These are phyloP conservation scores for Botrylloides violaceus DNA, from an alignment of 23 tunicate species.

Conservation along the genomic window DNA sequence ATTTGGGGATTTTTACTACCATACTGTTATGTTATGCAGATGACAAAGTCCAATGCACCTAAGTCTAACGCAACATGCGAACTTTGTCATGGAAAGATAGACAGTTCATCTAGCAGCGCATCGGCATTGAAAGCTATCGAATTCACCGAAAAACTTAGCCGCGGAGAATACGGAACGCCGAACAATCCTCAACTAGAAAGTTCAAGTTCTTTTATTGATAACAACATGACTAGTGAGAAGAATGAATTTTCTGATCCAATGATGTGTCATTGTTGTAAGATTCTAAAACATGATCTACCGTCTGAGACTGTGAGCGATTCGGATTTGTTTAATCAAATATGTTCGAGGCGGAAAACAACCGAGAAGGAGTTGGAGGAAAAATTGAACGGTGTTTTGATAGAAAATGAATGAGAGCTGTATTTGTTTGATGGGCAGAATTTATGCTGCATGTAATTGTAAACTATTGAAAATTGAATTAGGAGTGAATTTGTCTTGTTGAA, in stretches of 20 bases:
- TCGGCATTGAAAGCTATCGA: conserved; percentile 17
- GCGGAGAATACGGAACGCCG: background rate
- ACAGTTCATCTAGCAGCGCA: conserved; percentile 23
- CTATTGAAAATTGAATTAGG: too few relatives aligned
- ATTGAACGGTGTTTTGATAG: background rate
- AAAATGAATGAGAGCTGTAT: background rate
- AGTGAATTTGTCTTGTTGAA: too few relatives aligned
- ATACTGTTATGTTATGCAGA: too few relatives aligned
- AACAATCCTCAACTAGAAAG: background rate
- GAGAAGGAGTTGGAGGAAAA: background rate
- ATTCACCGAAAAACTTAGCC: conserved; percentile 8
- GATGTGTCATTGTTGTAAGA: conserved; percentile 13
- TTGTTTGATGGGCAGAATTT: too few relatives aligned
- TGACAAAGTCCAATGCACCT: too few relatives aligned
- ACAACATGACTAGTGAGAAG: background rate
- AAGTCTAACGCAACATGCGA: too few relatives aligned
- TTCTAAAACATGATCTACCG: conserved; percentile 3
- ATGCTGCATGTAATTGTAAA: too few relatives aligned
- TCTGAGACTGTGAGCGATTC: background rate
- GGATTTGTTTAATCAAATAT: background rate
- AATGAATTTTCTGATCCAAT: background rate
- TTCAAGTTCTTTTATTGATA: background rate
- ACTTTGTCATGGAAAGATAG: conserved; percentile 36
- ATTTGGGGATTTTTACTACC: too few relatives aligned
- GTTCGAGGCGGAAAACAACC: background rate